Conservation (phyloP, 2,888 invertebrate genomes). For the Mermis nigrescens region DNA sequence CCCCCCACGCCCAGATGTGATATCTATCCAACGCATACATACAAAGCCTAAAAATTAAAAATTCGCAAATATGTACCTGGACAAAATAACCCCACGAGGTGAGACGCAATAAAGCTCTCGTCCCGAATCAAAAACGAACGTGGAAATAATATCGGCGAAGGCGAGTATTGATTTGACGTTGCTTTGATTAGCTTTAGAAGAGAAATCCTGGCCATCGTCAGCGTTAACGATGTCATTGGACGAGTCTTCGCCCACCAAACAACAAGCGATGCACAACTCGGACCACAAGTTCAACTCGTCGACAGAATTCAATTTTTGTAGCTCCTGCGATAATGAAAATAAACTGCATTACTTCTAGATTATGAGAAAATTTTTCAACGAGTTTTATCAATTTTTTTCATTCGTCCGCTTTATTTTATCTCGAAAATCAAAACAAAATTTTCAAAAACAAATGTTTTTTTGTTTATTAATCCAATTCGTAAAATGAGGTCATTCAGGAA, state of each 20-base stretch:
- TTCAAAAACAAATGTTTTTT: too few relatives aligned
- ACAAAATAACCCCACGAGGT: background rate
- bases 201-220: background rate
- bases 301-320: background rate
- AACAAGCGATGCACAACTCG: background rate
- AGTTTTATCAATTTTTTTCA: too few relatives aligned
- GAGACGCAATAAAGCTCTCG: background rate
- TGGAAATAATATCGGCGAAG: background rate
- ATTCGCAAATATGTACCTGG: background rate
- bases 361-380: too few relatives aligned
- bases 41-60: background rate
- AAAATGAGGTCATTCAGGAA: too few relatives aligned
- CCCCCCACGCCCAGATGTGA: too few relatives aligned
- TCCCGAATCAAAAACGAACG: background rate
- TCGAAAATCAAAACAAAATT: too few relatives aligned
- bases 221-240: background rate
- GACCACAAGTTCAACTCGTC: background rate
- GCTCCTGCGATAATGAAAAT: too few relatives aligned
- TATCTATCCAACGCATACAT: too few relatives aligned
- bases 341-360: too few relatives aligned
- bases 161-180: background rate
- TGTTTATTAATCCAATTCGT: too few relatives aligned
- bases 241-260: background rate
- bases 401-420: too few relatives aligned
- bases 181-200: background rate